Conservation (phyloP, 2,797 vertebrate species). For the Halcyon smyrnensis region DNA sequence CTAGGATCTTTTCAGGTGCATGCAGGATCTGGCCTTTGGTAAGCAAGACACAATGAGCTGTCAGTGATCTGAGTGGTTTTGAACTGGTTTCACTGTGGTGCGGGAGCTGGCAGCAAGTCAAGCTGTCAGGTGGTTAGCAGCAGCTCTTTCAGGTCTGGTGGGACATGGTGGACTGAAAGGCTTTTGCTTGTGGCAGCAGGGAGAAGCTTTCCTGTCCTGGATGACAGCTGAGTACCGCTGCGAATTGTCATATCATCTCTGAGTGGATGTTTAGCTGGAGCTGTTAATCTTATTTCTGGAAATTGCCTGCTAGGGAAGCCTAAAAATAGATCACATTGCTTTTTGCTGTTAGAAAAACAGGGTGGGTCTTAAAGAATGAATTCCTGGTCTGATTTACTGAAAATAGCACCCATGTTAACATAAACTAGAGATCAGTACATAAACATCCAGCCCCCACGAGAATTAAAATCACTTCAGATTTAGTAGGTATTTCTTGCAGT, state of each 20-base stretch:
- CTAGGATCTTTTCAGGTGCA: not conserved
- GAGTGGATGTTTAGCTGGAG: not conserved
- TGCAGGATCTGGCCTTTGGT: not conserved
- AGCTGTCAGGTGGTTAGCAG: not conserved
- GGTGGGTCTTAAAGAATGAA: not conserved
- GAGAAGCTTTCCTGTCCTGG: not conserved
- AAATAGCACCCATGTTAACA: not conserved
- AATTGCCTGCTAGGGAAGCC: not conserved
- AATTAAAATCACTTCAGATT: not conserved
- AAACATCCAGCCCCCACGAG: not conserved
- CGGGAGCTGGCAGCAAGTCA: not conserved
- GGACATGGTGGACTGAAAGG: not conserved
- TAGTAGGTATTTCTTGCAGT: not conserved
- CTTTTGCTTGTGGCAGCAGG: not conserved
- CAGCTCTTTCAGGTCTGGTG: not conserved
- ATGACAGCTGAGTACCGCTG: rapidly evolving
- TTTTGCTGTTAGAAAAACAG: not conserved
- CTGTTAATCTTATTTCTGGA: not conserved
- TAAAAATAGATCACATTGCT: not conserved
- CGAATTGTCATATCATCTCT: not conserved
- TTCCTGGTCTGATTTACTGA: not conserved
- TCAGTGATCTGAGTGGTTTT: not conserved
- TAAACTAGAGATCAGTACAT: not conserved
- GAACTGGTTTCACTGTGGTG: not conserved
- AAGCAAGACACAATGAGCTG: not conserved